phyloP scores from a whole-genome alignment of 2,888 invertebrate genomes.

The Protonemura montana region DNA sequence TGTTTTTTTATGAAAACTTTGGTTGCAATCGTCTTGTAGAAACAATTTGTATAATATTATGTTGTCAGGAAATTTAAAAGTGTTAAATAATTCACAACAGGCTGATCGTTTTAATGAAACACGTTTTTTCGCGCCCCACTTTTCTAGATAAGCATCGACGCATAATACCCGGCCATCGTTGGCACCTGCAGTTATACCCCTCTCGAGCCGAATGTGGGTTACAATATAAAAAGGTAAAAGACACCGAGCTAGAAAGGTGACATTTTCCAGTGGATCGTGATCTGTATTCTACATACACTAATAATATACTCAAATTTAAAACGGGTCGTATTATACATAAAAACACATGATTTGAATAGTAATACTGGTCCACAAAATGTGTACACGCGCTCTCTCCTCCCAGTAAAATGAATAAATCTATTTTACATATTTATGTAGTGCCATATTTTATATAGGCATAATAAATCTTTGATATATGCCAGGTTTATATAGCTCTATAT shows the following conservation, averaged over 20 bases:
- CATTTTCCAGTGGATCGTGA: slow-evolving; percentile 26
- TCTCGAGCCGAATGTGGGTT: neutral
- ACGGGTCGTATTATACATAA: slow-evolving; percentile 8
- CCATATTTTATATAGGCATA: slow-evolving; percentile 8
- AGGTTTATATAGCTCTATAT: slow-evolving; percentile 8
- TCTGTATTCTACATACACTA: slow-evolving; percentile 21
- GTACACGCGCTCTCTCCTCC: neutral
- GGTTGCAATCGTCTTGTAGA: too few species aligned
- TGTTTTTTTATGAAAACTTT: too few species aligned
- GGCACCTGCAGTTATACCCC: neutral
- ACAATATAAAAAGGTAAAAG: neutral
- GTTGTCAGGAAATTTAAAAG: too few species aligned
- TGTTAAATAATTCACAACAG: too few species aligned
- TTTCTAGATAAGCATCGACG: too few species aligned
- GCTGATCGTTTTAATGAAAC: too few species aligned
- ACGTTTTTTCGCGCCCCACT: too few species aligned
- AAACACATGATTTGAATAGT: slow-evolving; percentile 27
- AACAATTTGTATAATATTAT: too few species aligned
- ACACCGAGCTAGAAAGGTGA: neutral
- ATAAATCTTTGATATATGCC: slow-evolving; percentile 30
- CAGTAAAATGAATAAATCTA: slow-evolving; percentile 22
- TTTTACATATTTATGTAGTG: slow-evolving; percentile 33
- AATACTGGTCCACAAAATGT: slow-evolving; percentile 16
- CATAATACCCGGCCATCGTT: neutral
- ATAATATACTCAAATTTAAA: slow-evolving; percentile 21